Evolutionary conservation across 2,888 invertebrate genomes (phyloP), one percentile per base, ranked within the genome.

Genomic region (Carpatolechia fugitivella): DNA sequence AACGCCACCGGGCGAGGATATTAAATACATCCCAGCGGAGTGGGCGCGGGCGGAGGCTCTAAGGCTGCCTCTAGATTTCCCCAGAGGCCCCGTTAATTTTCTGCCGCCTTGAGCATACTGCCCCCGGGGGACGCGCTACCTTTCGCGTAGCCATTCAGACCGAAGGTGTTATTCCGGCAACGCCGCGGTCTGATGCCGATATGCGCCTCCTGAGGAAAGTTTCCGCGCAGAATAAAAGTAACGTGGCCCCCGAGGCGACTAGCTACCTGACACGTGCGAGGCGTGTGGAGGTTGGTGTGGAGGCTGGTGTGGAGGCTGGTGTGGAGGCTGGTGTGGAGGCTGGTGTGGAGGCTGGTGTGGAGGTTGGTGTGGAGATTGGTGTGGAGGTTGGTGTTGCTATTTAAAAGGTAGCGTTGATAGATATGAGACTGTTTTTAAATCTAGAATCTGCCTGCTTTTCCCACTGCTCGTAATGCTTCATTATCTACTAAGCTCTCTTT

Each of bases 71-170:
- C 87, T 91, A 92, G 92, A 92, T 93, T 92, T 92, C 92, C 92
- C 92, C 71, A 68, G 92, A 89, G 92, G 78, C 90, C 91, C 91
- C 92, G 93, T 93, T 93, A 93, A 93, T 93, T 93, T 93, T 93
- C 93, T 93, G 93, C 93, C 93, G 93, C 93, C 93, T 93, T 93
- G 93, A 92, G 93, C 93, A 93, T 92, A 93, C 90, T 92, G 91
- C 92, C 87, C 93, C 85, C 92, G 64, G 70, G 92, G 91, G 93
- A 90, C 88, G 76, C 78, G 76, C 85, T 90, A 90, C 90, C 90
- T 91, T 88, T 90, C 88, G 80, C 82, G 82, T 74, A 85, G 78
- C 85, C 82, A 83, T 88, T 87, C 88, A 85, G 76, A 81, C 83
- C 79, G 78, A 86, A 90, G 91, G 90, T 91, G 91, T 91, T 90